These are phyloP conservation scores for Fissipunctia ypsillon DNA, from an alignment of 2,888 invertebrate genomes.

Conservation along the genomic window DNA sequence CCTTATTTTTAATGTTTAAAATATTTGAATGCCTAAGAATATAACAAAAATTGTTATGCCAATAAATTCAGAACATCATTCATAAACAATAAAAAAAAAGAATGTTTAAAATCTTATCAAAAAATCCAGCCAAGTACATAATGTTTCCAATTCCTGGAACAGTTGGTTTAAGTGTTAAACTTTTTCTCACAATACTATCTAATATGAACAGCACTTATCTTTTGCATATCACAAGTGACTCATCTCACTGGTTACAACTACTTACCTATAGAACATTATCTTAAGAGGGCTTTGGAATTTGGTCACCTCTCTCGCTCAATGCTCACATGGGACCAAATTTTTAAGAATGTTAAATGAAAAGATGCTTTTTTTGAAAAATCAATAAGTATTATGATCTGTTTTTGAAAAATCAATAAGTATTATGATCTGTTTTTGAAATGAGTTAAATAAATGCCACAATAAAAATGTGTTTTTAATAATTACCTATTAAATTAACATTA, in stretches of 20 bases:
- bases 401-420: too few relatives aligned
- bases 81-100: neutral
- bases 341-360: too few relatives aligned
- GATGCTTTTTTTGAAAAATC: too few relatives aligned
- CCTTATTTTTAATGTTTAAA: neutral
- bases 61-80: neutral
- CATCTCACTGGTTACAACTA: conserved; percentile 31
- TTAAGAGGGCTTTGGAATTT: too few relatives aligned
- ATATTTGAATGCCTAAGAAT: neutral
- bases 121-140: too few relatives aligned
- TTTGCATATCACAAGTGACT: conserved; percentile 47
- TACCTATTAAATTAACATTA: too few relatives aligned
- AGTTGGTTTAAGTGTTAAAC: conserved; percentile 13
- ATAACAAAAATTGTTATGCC: neutral
- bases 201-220: conserved; percentile 22
- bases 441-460: too few relatives aligned
- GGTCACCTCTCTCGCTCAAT: too few relatives aligned
- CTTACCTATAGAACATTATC: conserved; percentile 41
- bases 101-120: neutral
- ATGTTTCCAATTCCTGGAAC: conserved; percentile 22
- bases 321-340: too few relatives aligned
- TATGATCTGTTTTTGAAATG: too few relatives aligned
- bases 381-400: too few relatives aligned
- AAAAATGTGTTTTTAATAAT: too few relatives aligned
- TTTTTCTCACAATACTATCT: conserved; percentile 26